Base-by-base conservation (phyloP, 2,113 vertebrate genomes). In the Columbina picui region DNA sequence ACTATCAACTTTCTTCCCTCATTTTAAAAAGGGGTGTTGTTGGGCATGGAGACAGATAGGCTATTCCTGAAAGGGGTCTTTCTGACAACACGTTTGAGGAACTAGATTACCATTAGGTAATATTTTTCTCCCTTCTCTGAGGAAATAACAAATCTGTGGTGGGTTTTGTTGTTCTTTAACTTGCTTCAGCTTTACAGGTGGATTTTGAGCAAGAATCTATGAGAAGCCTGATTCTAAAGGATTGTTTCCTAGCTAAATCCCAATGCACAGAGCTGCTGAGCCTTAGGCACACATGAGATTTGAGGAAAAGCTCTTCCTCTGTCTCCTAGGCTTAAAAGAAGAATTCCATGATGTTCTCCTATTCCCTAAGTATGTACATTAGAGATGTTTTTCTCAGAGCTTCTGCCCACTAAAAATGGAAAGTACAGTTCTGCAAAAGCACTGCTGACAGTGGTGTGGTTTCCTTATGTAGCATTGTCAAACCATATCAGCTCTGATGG, bases 251-350 rank as follows among this genome's bases (percentile, higher is more conserved):
- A 50, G 38, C 34, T 67, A 94, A 91, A 91, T 77, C 90, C 76
- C 89, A 96, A 69, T 30, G n/a, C 69, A 69, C 91, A 76, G 45
- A 83, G 82, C 89, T 89, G 39, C 92, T 94, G 87, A 95, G 89
- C 78, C 71, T 74, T 89, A 61, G 63, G 70, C 76, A 93, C 91
- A 57, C 47, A 75, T 27, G 93, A 87, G 86, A 95, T 89, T 91
- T 85, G 74, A 90, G 82, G 65, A 53, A 91, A 94, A 76, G 57
- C 45, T 87, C n/a, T 93, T 85, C 32, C 34, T 78, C 47, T 84
- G 47, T 85, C 85, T 95, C 70, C 20, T 71, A 84, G 83, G 79
- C 85, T 84, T 94, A 86, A 56, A 94, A 92, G 80, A 89, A 93
- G 68, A 95, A 93, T 90, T 86, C 85, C 49, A 57, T 71, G 32